These are phyloP conservation scores for Nasua narica DNA, from an alignment of 2,797 vertebrate species.

Conservation along the genomic window DNA sequence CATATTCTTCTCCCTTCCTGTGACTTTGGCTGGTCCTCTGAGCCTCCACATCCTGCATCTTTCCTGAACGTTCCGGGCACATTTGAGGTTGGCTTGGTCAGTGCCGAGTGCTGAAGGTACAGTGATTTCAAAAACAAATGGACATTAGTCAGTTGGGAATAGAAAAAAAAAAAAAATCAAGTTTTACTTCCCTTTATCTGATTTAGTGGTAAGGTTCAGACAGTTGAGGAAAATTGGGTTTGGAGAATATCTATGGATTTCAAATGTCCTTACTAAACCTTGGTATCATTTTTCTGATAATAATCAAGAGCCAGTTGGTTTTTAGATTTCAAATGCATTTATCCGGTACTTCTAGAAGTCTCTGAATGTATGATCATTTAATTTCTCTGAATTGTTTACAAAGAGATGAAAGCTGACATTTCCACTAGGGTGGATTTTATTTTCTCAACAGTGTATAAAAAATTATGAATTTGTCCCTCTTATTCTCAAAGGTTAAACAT, in stretches of 20 bases:
- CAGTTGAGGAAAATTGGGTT: not conserved
- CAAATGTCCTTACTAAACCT: not conserved
- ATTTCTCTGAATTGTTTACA: not conserved
- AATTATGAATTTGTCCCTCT: not conserved
- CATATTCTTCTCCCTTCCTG: no score
- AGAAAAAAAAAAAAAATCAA: not conserved
- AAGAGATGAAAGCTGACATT: conserved; percentile 1
- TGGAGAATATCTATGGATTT: not conserved
- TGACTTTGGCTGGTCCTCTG: not conserved
- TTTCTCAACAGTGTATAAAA: not conserved
- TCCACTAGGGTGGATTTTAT: not conserved
- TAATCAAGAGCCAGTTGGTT: not conserved
- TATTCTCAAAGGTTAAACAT: not conserved
- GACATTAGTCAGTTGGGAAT: not conserved
- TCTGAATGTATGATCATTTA: not conserved
- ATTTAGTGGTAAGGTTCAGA: not conserved
- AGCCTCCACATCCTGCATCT: not conserved
- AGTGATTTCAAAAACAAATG: not conserved
- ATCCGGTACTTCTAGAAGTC: not conserved
- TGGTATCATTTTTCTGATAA: not conserved
- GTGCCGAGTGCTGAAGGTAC: not conserved
- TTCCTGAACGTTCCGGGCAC: not conserved
- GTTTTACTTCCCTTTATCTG: not conserved
- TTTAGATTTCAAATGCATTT: not conserved
- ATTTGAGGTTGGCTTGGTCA: not conserved